phyloP scores from a whole-genome alignment of 2,888 invertebrate species.

The Pseudanteris insignis region DNA sequence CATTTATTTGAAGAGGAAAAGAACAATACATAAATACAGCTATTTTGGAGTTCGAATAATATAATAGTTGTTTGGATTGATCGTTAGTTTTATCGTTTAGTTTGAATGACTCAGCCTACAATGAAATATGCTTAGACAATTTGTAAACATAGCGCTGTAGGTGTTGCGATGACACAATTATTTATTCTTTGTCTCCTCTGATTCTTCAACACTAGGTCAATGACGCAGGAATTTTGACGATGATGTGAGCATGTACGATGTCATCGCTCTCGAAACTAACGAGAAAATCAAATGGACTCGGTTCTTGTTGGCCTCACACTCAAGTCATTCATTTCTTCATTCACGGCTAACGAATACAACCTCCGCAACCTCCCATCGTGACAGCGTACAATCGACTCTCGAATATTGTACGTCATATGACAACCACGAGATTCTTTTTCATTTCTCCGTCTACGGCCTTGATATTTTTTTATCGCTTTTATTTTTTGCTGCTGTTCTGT shows the following conservation, averaged over 20 bases:
- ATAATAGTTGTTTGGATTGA: no score
- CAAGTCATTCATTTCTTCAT: constrained; percentile 51
- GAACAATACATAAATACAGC: no score
- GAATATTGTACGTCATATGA: constrained; percentile 26
- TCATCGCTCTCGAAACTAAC: constrained; percentile 51
- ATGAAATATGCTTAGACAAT: constrained; percentile 55
- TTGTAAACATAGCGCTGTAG: constrained; percentile 60
- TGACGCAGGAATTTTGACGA: constrained; percentile 49
- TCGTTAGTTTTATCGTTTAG: no score
- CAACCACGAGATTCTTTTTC: constrained; percentile 29
- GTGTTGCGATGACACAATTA: constrained; percentile 48
- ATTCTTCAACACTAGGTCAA: constrained; percentile 48
- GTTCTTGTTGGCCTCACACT: constrained; percentile 31
- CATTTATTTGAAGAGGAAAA: neutral
- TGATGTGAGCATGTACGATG: constrained; percentile 42
- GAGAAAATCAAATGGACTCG: constrained; percentile 44
- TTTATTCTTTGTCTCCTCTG: constrained; percentile 54
- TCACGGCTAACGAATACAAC: constrained; percentile 49
- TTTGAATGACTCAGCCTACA: constrained; percentile 23
- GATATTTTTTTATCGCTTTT: constrained; percentile 45
- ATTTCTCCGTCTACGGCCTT: constrained; percentile 28
- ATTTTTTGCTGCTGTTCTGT: constrained; percentile 44
- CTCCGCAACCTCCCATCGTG: constrained; percentile 42
- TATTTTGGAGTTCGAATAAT: no score
- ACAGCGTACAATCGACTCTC: constrained; percentile 37